phyloP scores from a whole-genome alignment of 2,888 invertebrate genomes.

The Caenorhabditis sinica region DNA sequence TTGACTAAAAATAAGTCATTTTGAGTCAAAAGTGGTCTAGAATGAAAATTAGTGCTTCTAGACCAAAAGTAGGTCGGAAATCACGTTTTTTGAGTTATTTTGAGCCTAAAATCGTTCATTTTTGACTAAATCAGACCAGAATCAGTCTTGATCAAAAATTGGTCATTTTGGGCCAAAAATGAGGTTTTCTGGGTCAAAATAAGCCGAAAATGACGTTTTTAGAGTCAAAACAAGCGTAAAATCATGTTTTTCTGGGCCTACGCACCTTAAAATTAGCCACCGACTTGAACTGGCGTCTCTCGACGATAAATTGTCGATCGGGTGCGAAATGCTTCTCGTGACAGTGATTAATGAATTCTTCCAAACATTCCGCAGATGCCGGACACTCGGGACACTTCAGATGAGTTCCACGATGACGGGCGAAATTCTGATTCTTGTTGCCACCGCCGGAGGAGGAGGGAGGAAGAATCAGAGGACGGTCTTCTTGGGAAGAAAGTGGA shows the following conservation, averaged over 20 bases:
- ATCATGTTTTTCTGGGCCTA: no score
- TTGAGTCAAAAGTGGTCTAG: background rate
- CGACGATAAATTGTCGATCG: slow-evolving; percentile 20
- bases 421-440: no score
- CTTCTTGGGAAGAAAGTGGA: no score
- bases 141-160: background rate
- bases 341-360: slow-evolving; percentile 48
- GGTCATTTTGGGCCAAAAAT: background rate
- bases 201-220: no score
- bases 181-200: no score
- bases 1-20: background rate
- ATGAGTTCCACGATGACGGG: slow-evolving; percentile 39
- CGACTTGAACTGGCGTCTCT: slow-evolving; percentile 31
- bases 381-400: slow-evolving; percentile 51
- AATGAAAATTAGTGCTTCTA: background rate
- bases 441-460: no score
- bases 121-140: background rate
- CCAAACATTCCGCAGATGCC: slow-evolving; percentile 19
- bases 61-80: no score
- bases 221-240: no score
- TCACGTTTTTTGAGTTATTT: no score
- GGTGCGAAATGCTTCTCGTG: slow-evolving; percentile 25
- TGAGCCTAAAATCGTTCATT: no score
- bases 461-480: no score
- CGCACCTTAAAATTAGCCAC: slow-evolving; percentile 29